Conservation (phyloP, 2,113 vertebrate species). For the Hirundichthys speculiger region DNA sequence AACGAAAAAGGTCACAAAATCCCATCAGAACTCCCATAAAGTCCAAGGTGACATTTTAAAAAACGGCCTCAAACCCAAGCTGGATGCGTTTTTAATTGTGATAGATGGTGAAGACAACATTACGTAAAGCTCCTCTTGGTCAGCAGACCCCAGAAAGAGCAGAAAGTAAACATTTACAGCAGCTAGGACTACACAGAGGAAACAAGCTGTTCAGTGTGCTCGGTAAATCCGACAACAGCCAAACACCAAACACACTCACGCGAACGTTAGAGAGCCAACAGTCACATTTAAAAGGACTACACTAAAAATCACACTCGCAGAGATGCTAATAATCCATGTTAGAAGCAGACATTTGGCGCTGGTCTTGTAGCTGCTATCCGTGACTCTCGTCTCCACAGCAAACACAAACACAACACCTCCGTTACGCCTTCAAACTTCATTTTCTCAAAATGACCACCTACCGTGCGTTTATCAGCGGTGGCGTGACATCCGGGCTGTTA, state of each 20-base stretch:
- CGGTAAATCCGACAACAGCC: conserved; percentile 51
- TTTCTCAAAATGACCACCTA: conserved; percentile 41
- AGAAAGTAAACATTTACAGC: conserved; percentile 68
- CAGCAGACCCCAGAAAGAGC: conserved; percentile 50
- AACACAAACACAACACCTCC: conserved; percentile 57
- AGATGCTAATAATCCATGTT: background rate
- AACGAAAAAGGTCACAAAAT: background rate
- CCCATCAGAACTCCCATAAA: background rate
- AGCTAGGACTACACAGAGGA: conserved; percentile 60
- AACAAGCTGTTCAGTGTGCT: conserved; percentile 59
- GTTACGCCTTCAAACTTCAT: conserved; percentile 44
- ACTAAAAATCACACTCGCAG: background rate
- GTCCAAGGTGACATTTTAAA: background rate
- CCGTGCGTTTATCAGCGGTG: conserved; percentile 1
- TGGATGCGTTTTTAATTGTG: background rate
- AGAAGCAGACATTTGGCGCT: conserved; percentile 19
- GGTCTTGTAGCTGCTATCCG: conserved; percentile 42
- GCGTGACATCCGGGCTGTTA: background rate
- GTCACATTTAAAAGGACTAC: background rate
- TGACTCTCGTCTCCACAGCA: conserved; percentile 59
- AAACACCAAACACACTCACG: conserved; percentile 6
- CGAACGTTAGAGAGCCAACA: conserved; percentile 3
- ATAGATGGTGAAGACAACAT: background rate
- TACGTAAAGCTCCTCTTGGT: conserved; percentile 17
- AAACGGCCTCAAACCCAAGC: background rate